These are phyloP conservation scores for Limnephilus rhombicus DNA, from an alignment of 2,888 invertebrate species.

Conservation along the genomic window DNA sequence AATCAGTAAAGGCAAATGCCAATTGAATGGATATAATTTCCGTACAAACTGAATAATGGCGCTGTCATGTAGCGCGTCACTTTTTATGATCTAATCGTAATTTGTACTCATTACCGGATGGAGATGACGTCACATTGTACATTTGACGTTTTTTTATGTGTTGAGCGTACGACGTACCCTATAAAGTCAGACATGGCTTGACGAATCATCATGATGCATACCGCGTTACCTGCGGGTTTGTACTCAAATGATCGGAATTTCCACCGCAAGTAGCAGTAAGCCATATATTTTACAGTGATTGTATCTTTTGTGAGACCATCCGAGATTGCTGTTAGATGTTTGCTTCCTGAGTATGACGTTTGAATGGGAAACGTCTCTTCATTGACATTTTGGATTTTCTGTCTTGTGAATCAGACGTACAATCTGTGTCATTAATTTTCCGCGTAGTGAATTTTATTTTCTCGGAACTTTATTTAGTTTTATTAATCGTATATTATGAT, in stretches of 20 bases:
- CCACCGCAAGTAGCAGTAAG: background rate
- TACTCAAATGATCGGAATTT: background rate
- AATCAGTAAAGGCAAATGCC: background rate
- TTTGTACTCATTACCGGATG: background rate
- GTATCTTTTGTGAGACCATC: background rate
- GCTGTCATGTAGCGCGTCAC: background rate
- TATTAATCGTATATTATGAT: background rate
- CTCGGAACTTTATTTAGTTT: background rate
- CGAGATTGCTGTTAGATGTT: background rate
- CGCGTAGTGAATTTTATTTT: background rate
- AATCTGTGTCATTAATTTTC: background rate
- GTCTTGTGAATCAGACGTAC: background rate
- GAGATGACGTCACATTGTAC: background rate
- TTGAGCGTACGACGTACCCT: background rate
- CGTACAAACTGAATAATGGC: background rate
- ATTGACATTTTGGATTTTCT: background rate
- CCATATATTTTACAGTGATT: background rate
- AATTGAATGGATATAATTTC: background rate
- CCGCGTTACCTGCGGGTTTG: background rate
- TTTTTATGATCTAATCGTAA: background rate
- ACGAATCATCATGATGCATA: background rate
- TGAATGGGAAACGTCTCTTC: background rate
- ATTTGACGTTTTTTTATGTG: background rate
- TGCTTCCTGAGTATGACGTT: background rate
- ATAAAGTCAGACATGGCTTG: background rate